A percentile compares a stretch with the other conserved stretches of the same genome.
Conservation (phyloP, 2,797 vertebrate genomes). For the Myiotriccus ornatus region DNA sequence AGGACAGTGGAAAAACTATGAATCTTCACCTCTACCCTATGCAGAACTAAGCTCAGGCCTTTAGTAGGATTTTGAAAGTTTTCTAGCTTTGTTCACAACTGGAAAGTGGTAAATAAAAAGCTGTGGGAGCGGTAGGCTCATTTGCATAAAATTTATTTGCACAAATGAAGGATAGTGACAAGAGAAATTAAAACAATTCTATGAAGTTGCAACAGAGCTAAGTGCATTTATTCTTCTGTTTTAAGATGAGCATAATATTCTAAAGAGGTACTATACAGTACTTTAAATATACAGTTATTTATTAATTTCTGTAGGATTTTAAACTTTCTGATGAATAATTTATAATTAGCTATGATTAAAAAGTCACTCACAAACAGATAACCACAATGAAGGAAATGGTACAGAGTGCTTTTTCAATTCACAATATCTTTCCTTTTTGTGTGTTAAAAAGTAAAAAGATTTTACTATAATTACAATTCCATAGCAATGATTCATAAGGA, state of each 20-base stretch:
- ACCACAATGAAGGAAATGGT: background rate
- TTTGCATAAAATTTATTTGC: background rate
- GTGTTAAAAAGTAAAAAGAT: background rate
- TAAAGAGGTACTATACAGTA: background rate
- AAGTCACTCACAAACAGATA: conserved; percentile 18
- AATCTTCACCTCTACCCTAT: background rate
- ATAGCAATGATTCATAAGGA: background rate
- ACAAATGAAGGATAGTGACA: background rate
- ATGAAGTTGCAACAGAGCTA: background rate
- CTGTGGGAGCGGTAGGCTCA: background rate
- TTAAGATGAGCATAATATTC: background rate
- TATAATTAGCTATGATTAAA: conserved; percentile 36
- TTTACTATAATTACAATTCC: background rate
- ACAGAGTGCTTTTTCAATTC: background rate
- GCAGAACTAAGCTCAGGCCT: background rate
- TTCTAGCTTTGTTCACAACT: background rate
- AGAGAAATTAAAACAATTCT: background rate
- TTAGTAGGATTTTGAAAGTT: background rate
- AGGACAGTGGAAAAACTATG: background rate
- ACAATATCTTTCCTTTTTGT: background rate
- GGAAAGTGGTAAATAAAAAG: background rate
- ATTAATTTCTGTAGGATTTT: conserved; percentile 23
- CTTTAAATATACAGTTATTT: background rate
- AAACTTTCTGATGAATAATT: conserved; percentile 32
- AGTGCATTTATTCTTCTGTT: background rate